A percentile compares a stretch with the other conserved stretches of the same genome.
These are phyloP conservation scores for zebrafish (Danio rerio) DNA, from an alignment of 2,113 vertebrate genomes.

Conservation along the genomic window DNA sequence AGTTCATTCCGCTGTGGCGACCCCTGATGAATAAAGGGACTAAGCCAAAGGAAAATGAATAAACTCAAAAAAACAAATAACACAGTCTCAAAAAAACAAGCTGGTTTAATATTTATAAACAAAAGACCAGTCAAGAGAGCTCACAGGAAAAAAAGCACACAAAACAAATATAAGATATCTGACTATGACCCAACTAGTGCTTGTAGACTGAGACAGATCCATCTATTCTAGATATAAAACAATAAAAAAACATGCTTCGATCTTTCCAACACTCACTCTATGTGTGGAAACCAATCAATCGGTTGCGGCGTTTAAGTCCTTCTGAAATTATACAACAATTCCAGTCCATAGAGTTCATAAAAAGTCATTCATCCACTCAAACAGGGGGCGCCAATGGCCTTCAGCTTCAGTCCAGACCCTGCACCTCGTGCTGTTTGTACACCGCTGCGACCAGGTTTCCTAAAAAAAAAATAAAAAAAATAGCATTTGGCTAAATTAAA, in stretches of 20 bases:
- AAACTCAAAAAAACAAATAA: background rate
- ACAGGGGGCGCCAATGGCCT: constrained; percentile 15
- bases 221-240: background rate
- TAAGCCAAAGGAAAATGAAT: no score
- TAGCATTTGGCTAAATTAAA: background rate
- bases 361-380: constrained; percentile 31
- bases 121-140: background rate
- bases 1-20: no score
- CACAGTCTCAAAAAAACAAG: constrained; percentile 34
- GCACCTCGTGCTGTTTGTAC: constrained; percentile 79
- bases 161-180: background rate
- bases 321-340: background rate
- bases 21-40: no score
- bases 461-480: constrained; percentile 47
- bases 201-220: constrained; percentile 13
- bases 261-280: background rate
- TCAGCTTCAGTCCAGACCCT: constrained; percentile 75
- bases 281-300: background rate
- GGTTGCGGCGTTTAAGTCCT: background rate
- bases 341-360: constrained; percentile 36
- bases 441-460: constrained; percentile 71
- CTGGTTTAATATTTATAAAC: constrained; percentile 35
- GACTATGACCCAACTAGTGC: constrained; percentile 17
- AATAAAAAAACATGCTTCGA: background rate
- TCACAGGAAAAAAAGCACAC: constrained; percentile 4